A percentile compares a stretch with the other conserved stretches of the same genome.
These are phyloP conservation scores for Drosophila sp. DNA, from an alignment of 1,140 invertebrate genomes.

Conservation along the genomic window DNA sequence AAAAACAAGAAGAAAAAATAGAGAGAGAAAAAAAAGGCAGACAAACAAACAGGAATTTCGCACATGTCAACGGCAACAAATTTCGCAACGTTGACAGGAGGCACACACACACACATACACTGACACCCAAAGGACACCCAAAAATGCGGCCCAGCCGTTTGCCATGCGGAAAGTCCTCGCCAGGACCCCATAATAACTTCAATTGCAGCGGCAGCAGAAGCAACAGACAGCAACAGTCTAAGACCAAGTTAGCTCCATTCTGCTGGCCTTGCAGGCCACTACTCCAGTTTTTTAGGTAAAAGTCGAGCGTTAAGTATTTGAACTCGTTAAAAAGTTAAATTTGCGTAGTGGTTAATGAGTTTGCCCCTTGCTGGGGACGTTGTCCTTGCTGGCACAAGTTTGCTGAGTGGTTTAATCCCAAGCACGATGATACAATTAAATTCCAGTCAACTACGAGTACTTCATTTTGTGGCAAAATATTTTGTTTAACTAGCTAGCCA, in stretches of 20 bases:
- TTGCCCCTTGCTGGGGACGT: conserved; percentile 3
- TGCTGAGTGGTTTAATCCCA: conserved; percentile 63
- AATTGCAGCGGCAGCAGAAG: conserved; percentile 49
- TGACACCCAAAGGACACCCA: conserved; percentile 30
- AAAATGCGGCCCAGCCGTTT: conserved; percentile 45
- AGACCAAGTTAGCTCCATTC: conserved; percentile 30
- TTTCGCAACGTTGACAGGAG: conserved; percentile 56
- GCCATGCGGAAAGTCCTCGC: conserved; percentile 37
- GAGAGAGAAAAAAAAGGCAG: conserved; percentile 7
- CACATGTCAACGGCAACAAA: conserved; percentile 68
- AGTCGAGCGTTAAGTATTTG: conserved; percentile 13
- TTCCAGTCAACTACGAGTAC: conserved; percentile 37
- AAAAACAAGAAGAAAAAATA: background rate
- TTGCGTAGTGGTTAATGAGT: conserved; percentile 30
- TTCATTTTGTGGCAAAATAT: conserved; percentile 23
- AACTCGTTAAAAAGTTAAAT: conserved; percentile 42
- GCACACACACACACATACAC: conserved; percentile 28
- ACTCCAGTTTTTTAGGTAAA: background rate
- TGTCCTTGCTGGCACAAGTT: conserved; percentile 21
- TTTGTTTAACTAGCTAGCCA: conserved; percentile 2
- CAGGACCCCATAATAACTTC: conserved; percentile 1
- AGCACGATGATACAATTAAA: conserved; percentile 51
- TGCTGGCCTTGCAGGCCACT: conserved; percentile 61
- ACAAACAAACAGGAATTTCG: conserved; percentile 52
- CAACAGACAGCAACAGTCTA: conserved; percentile 25